A percentile compares a stretch with the other conserved stretches of the same genome.
These are phyloP conservation scores for Steatocranus sp. DNA, from an alignment of 2,797 vertebrate genomes.

Conservation along the genomic window DNA sequence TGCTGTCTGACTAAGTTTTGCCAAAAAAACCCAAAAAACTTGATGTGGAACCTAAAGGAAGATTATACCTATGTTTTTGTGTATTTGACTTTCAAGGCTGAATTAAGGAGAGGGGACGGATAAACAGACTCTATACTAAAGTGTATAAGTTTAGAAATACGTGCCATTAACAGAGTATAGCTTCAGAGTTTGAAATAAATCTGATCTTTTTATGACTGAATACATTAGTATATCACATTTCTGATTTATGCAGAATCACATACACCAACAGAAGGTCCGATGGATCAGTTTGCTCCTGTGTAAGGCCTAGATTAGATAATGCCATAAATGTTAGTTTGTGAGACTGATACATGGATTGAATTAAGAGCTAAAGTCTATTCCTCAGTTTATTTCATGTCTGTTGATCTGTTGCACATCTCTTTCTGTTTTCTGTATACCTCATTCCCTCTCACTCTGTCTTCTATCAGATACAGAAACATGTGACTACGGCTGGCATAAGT, in stretches of 20 bases:
- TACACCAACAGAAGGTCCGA: not conserved
- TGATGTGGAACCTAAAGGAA: not conserved
- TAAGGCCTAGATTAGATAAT: not conserved
- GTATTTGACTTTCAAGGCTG: not conserved
- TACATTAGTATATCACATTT: not conserved
- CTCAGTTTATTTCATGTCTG: not conserved
- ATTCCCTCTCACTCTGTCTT: not conserved
- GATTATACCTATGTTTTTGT: not conserved
- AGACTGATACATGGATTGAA: not conserved
- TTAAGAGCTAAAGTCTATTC: not conserved
- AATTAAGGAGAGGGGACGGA: not conserved
- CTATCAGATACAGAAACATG: slow-evolving; percentile 89
- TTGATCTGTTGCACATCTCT: not conserved
- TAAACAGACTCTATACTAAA: not conserved
- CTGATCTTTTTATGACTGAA: not conserved
- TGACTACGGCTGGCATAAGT: slow-evolving; percentile 97
- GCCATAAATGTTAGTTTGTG: not conserved
- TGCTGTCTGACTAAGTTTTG: slow-evolving; percentile 37
- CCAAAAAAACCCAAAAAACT: slow-evolving; percentile 10
- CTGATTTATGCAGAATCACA: not conserved
- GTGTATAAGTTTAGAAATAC: not conserved
- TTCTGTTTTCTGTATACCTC: not conserved
- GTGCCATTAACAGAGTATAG: not conserved
- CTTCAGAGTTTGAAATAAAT: not conserved
- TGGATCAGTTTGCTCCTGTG: not conserved